Conservation (phyloP, 2,113 vertebrate genomes). For the Cochlearius cochlearius region DNA sequence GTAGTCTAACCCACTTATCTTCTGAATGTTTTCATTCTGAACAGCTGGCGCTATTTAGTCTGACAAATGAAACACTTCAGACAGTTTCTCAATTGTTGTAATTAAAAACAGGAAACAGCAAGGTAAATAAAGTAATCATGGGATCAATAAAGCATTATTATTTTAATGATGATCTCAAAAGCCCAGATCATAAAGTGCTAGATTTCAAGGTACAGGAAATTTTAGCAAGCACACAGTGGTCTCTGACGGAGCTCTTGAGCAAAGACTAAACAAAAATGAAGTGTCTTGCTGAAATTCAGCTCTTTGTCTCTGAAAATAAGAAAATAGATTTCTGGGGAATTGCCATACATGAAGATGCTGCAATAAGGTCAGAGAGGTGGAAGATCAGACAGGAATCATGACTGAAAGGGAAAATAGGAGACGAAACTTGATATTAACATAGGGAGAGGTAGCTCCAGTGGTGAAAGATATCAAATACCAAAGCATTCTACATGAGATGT, state of each 20-base stretch:
- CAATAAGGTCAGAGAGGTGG: not conserved
- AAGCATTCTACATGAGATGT: not conserved
- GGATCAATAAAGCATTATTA: constrained; percentile 45
- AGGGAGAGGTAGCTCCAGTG: not conserved
- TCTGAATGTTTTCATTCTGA: constrained; percentile 5
- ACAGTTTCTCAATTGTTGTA: constrained; percentile 24
- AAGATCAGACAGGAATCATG: not conserved
- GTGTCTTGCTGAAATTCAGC: not conserved
- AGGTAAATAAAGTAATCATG: constrained; percentile 35
- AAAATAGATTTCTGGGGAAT: not conserved
- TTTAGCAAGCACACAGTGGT: not conserved
- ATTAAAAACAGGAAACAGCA: constrained; percentile 46
- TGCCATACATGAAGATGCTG: not conserved
- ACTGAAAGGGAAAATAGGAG: not conserved
- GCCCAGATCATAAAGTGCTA: not conserved
- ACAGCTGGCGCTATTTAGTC: constrained; percentile 18
- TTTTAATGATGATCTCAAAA: constrained; percentile 50
- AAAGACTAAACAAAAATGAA: not conserved
- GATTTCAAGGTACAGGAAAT: not conserved
- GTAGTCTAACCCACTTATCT: not conserved
- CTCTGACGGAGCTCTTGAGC: not conserved
- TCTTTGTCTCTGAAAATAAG: not conserved
- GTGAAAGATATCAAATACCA: not conserved
- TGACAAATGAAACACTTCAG: constrained; percentile 44
- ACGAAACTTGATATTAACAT: not conserved